Evolutionary conservation across 2,113 vertebrate genomes (phyloP).

Genomic region (Solea senegalensis): DNA sequence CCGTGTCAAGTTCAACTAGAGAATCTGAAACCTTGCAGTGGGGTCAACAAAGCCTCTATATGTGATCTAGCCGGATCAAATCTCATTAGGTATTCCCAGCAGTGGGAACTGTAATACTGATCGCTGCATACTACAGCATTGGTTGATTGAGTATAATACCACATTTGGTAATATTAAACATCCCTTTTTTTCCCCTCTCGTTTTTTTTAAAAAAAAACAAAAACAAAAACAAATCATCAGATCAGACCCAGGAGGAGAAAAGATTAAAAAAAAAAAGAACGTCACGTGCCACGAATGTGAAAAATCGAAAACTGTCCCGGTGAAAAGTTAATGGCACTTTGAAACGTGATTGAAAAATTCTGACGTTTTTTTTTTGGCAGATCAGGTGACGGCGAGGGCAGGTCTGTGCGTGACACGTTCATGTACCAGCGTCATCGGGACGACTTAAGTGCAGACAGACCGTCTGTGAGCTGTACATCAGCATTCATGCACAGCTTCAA

Average conservation of each 20-base stretch:
- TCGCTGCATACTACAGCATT: slow-evolving; percentile 63
- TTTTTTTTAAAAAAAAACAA: slow-evolving; percentile 13
- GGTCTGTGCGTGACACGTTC: slow-evolving; percentile 43
- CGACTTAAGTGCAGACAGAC: slow-evolving; percentile 40
- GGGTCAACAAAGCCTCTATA: slow-evolving; percentile 57
- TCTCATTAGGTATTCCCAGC: slow-evolving; percentile 47
- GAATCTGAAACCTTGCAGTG: slow-evolving; percentile 47
- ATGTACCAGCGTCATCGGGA: slow-evolving; percentile 54
- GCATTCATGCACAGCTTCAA: neutral
- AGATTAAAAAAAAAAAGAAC: slow-evolving; percentile 10
- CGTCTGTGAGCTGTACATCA: slow-evolving; percentile 19
- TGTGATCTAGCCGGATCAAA: slow-evolving; percentile 56
- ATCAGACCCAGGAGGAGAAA: slow-evolving; percentile 4
- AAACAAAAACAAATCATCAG: slow-evolving; percentile 2
- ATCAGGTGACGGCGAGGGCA: slow-evolving; percentile 18
- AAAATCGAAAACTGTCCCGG: neutral
- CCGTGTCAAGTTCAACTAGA: slow-evolving; percentile 50
- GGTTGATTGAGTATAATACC: slow-evolving; percentile 65
- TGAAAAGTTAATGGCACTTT: slow-evolving; percentile 15
- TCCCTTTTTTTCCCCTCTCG: slow-evolving; percentile 7
- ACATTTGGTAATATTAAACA: slow-evolving; percentile 63
- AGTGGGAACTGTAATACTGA: slow-evolving; percentile 75
- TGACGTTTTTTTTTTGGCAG: slow-evolving; percentile 33
- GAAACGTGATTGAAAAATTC: slow-evolving; percentile 19
- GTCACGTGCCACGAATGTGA: neutral